These are phyloP conservation scores for Volucella zonaria DNA, from an alignment of 2,888 invertebrate genomes.

Conservation along the genomic window DNA sequence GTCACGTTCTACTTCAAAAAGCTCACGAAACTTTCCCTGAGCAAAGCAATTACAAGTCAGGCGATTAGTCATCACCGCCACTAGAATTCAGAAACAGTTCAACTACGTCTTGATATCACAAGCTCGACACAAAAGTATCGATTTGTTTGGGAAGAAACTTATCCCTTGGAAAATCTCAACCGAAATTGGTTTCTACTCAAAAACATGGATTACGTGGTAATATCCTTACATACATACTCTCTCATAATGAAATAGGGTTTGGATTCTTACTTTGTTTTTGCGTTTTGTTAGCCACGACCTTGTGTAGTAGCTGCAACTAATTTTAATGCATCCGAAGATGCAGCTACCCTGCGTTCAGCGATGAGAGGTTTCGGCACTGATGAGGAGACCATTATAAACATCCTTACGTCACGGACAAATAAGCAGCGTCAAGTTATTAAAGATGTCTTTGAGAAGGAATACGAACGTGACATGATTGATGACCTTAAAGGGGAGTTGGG, in stretches of 20 bases:
- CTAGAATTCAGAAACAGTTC: constrained; percentile 36
- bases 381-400: constrained; percentile 88
- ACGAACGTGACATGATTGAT: constrained; percentile 85
- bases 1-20: constrained; percentile 53
- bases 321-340: constrained; percentile 87
- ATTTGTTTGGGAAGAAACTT: constrained; percentile 44
- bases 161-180: constrained; percentile 24
- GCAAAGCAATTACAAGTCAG: constrained; percentile 18
- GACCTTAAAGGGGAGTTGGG: constrained; percentile 89
- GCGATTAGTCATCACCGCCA: constrained; percentile 53
- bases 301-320: constrained; percentile 85
- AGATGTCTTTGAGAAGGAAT: constrained; percentile 85
- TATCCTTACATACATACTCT: background rate
- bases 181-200: background rate
- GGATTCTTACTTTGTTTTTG: background rate
- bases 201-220: constrained; percentile 58
- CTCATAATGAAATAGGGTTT: background rate
- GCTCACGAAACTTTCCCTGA: constrained; percentile 53
- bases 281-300: constrained; percentile 80
- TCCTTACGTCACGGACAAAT: constrained; percentile 87
- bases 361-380: constrained; percentile 90
- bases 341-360: constrained; percentile 85
- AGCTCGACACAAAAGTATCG: constrained; percentile 16
- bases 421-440: constrained; percentile 88
- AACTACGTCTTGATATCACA: constrained; percentile 45